phyloP scores from a whole-genome alignment of 1,140 invertebrate genomes.

The Drosophila littoralis region DNA sequence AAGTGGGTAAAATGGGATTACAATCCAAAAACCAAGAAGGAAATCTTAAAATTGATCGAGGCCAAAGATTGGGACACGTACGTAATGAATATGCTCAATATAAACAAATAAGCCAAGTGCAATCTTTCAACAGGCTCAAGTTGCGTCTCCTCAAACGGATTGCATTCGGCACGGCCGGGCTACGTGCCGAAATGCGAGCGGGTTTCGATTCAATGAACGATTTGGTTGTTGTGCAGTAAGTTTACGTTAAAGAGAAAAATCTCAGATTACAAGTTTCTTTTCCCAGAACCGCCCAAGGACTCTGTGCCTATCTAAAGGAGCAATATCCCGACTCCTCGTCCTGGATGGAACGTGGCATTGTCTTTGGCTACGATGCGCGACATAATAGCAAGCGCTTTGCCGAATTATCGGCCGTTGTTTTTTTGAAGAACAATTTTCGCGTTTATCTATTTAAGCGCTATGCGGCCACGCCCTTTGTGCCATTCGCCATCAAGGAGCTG shows the following conservation, averaged over 20 bases:
- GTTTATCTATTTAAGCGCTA: constrained; percentile 93
- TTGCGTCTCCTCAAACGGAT: constrained; percentile 86
- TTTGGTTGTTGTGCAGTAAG: constrained; percentile 95
- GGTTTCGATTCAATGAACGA: constrained; percentile 98
- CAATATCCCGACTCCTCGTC: constrained; percentile 83
- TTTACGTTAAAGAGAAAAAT: not conserved
- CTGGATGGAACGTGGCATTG: constrained; percentile 88
- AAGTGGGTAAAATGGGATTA: constrained; percentile 64
- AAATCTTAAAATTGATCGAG: constrained; percentile 43
- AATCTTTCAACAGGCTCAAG: constrained; percentile 37
- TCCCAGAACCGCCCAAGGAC: constrained; percentile 92
- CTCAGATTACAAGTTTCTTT: not conserved
- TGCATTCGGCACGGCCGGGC: constrained; percentile 95
- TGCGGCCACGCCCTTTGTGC: constrained; percentile 97
- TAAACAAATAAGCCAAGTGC: not conserved
- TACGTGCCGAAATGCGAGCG: constrained; percentile 95
- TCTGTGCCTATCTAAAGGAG: constrained; percentile 91
- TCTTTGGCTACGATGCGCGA: constrained; percentile 97
- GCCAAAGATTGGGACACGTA: constrained; percentile 56
- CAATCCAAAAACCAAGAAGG: constrained; percentile 46
- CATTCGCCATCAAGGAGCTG: constrained; percentile 90
- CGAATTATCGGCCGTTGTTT: constrained; percentile 93
- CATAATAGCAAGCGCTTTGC: constrained; percentile 98
- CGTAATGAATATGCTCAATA: not conserved
- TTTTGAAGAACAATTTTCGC: constrained; percentile 90